These are phyloP conservation scores for Cancer borealis DNA, from an alignment of 2,888 invertebrate species.

Conservation along the genomic window DNA sequence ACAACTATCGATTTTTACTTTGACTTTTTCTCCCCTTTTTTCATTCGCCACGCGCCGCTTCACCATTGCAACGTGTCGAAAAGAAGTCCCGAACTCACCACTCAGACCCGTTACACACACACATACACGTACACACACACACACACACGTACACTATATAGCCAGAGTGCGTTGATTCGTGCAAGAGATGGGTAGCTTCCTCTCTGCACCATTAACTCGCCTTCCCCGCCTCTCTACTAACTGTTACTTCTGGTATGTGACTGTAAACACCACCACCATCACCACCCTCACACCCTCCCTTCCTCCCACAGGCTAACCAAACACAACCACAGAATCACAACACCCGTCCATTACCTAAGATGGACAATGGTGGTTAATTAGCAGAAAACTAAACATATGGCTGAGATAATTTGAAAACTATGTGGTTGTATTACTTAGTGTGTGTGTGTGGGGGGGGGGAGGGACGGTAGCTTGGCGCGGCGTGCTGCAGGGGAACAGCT, in stretches of 20 bases:
- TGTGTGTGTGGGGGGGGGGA: no score
- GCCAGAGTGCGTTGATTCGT: no score
- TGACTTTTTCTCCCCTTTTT: background rate
- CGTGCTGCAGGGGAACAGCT: conserved; percentile 5
- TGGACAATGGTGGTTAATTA: background rate
- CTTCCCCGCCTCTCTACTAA: no score
- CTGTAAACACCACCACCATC: no score
- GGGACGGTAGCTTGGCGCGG: background rate
- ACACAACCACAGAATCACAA: background rate
- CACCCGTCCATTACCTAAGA: background rate
- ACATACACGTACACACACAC: background rate
- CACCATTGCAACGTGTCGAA: background rate
- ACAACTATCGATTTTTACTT: no score
- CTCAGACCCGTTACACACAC: background rate
- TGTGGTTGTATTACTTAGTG: no score
- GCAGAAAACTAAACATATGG: background rate
- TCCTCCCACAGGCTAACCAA: background rate
- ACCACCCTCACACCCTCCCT: background rate
- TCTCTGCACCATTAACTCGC: no score
- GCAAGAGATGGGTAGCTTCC: background rate
- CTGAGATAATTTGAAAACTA: background rate
- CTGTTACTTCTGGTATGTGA: no score
- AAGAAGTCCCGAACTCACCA: background rate
- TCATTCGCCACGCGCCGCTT: background rate
- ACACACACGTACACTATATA: background rate